These are phyloP conservation scores for Salvelinus sp. DNA, from an alignment of 2,113 vertebrate species.

Conservation along the genomic window DNA sequence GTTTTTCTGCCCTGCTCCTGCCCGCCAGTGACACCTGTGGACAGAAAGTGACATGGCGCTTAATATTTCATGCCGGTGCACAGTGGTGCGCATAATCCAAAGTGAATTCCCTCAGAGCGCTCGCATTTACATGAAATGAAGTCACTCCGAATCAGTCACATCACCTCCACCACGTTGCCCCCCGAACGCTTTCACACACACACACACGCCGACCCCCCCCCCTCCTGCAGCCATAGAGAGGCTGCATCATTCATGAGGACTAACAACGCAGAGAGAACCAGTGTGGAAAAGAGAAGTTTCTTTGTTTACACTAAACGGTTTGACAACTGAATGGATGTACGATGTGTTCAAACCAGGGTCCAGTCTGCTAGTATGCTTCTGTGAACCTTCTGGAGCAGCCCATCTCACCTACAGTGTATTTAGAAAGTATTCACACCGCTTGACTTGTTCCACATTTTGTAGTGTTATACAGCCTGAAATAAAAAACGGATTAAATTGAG, in stretches of 20 bases:
- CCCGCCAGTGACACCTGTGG: slow-evolving; percentile 88
- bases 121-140: slow-evolving; percentile 89
- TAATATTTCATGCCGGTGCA: slow-evolving; percentile 89
- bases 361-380: not conserved
- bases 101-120: slow-evolving; percentile 92
- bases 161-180: slow-evolving; percentile 75
- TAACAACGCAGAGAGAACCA: slow-evolving; percentile 46
- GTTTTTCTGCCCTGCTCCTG: slow-evolving; percentile 63
- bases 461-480: too few relatives aligned
- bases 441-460: too few relatives aligned
- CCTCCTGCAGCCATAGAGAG: slow-evolving; percentile 9
- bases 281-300: slow-evolving; percentile 52
- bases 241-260: slow-evolving; percentile 72
- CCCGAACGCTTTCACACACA: slow-evolving; percentile 16
- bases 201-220: not conserved
- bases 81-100: slow-evolving; percentile 90
- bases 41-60: slow-evolving; percentile 87
- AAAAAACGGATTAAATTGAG: too few relatives aligned
- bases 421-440: too few relatives aligned
- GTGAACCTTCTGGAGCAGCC: not conserved
- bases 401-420: not conserved
- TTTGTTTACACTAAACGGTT: slow-evolving; percentile 32
- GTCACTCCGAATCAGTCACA: slow-evolving; percentile 89
- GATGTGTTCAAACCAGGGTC: slow-evolving; percentile 13
- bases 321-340: slow-evolving; percentile 50